These are phyloP conservation scores for Sinosuthora webbiana DNA, from an alignment of 2,113 vertebrate species.

Conservation along the genomic window DNA sequence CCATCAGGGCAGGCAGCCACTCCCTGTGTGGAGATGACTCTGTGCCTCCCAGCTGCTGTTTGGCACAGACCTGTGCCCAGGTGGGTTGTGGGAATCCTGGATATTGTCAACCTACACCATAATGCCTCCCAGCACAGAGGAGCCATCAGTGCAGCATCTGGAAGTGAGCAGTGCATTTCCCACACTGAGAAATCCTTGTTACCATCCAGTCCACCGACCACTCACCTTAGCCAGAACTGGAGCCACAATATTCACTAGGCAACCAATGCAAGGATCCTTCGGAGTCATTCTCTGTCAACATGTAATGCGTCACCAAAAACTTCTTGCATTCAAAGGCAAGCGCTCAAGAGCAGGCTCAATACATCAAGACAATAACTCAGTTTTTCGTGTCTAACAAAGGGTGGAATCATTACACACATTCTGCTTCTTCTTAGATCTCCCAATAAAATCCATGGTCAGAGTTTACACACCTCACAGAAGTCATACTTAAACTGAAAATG, in stretches of 20 bases:
- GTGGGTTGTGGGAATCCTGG: background rate
- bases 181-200: background rate
- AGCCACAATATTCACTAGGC: background rate
- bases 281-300: background rate
- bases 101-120: accelerated
- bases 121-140: background rate
- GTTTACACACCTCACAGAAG: background rate
- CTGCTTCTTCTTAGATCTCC: background rate
- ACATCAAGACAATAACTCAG: background rate
- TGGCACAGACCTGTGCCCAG: background rate
- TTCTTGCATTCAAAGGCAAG: background rate
- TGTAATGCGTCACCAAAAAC: background rate
- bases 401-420: background rate
- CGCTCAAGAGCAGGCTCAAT: background rate
- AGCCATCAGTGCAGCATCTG: background rate
- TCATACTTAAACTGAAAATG: background rate
- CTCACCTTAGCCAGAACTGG: background rate
- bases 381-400: background rate
- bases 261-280: accelerated
- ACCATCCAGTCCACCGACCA: background rate
- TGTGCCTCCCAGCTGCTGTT: background rate
- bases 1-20: background rate
- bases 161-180: background rate
- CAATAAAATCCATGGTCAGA: background rate
- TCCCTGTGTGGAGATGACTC: background rate